These are phyloP conservation scores for Parauchenoglanis punctatus DNA, from an alignment of 2,797 vertebrate species.

Conservation along the genomic window DNA sequence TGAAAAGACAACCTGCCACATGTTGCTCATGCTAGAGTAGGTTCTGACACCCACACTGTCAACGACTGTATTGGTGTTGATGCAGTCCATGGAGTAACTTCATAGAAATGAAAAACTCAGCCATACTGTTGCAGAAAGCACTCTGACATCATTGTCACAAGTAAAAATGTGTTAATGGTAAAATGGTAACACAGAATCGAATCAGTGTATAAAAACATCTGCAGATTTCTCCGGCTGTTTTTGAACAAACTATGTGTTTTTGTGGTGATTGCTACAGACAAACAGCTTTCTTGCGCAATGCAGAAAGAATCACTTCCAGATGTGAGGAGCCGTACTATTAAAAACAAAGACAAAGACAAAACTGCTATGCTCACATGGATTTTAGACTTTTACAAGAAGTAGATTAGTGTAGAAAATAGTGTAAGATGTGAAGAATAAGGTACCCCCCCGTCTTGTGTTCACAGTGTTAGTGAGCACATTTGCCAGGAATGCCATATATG, in stretches of 20 bases:
- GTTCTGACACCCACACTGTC: constrained; percentile 33
- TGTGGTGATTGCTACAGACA: constrained; percentile 14
- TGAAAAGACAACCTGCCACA: constrained; percentile 32
- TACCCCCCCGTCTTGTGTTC: not conserved
- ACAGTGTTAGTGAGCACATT: not conserved
- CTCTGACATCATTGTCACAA: not conserved
- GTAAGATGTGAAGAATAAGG: not conserved
- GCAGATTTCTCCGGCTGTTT: not conserved
- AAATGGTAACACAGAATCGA: not conserved
- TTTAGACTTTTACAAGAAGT: not conserved
- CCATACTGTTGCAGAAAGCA: constrained; percentile 16
- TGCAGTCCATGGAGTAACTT: constrained; percentile 19
- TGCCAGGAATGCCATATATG: not conserved
- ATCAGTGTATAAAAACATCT: not conserved
- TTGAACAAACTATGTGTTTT: constrained; percentile 10
- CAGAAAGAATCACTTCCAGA: constrained; percentile 38
- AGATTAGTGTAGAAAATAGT: not conserved
- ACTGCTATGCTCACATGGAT: not conserved
- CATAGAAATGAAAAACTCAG: constrained; percentile 17
- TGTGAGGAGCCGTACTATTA: constrained; percentile 9
- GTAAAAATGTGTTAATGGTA: not conserved
- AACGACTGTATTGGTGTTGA: constrained; percentile 20
- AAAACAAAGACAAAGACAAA: not conserved
- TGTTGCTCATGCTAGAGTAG: constrained; percentile 25
- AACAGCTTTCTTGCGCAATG: not conserved